Conservation (phyloP, 1,140 invertebrate species). For the Lutraria rhynchaena region DNA sequence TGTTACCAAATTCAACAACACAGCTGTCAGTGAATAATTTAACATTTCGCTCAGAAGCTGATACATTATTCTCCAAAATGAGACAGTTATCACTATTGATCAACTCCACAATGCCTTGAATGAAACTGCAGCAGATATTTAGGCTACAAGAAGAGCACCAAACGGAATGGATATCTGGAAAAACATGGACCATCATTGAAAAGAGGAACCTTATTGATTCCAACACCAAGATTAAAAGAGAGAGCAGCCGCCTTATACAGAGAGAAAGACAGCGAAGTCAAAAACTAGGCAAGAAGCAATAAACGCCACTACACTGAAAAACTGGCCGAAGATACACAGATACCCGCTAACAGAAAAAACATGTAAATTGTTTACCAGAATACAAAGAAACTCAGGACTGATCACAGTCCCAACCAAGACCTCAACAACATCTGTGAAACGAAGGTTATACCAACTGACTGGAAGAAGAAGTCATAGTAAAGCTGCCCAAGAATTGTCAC, state of each 20-base stretch:
- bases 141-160: too few relatives aligned
- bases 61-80: too few relatives aligned
- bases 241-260: not conserved
- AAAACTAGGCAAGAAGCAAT: constrained; percentile 11
- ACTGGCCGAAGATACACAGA: constrained; percentile 1
- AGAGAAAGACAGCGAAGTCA: constrained; percentile 15
- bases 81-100: too few relatives aligned
- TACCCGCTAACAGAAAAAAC: not conserved
- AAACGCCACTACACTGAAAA: constrained; percentile 8
- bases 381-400: constrained; percentile 17
- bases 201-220: not conserved
- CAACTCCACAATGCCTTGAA: too few relatives aligned
- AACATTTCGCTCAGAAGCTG: too few relatives aligned
- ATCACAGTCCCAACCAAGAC: constrained; percentile 15
- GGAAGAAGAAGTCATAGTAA: constrained; percentile 27
- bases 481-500: constrained; percentile 50
- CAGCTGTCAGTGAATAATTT: too few relatives aligned
- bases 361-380: not conserved
- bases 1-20: too few relatives aligned
- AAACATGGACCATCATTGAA: constrained; percentile 11
- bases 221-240: constrained; percentile 14
- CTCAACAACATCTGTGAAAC: constrained; percentile 19
- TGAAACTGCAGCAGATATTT: too few relatives aligned
- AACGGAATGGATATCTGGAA: not conserved
- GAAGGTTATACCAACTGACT: constrained; percentile 34